A percentile compares a stretch with the other conserved stretches of the same genome.
Conservation (phyloP, 2,113 vertebrate genomes). For the Bubo blakistoni region DNA sequence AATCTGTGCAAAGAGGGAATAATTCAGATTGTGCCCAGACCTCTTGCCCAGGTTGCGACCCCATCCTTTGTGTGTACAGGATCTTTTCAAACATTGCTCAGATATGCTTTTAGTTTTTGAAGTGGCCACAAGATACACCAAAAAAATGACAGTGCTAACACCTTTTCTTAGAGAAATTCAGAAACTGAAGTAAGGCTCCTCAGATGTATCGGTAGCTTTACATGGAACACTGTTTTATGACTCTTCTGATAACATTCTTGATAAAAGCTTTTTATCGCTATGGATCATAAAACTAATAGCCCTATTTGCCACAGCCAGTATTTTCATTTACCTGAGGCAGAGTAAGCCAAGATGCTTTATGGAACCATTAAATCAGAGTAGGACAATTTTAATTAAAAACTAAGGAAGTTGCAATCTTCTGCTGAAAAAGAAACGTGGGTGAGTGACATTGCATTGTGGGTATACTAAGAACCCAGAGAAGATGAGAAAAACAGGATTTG, state of each 20-base stretch:
- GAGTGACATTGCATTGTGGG: not conserved
- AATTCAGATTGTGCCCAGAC: not conserved
- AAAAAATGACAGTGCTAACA: not conserved
- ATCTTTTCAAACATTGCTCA: not conserved
- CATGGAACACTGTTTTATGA: slow-evolving; percentile 50
- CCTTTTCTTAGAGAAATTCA: not conserved
- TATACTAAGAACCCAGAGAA: not conserved
- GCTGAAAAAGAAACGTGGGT: not conserved
- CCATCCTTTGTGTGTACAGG: accelerated
- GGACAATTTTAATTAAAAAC: slow-evolving; percentile 66
- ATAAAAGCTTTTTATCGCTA: slow-evolving; percentile 37
- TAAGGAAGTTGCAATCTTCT: not conserved
- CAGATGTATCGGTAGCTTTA: slow-evolving; percentile 13
- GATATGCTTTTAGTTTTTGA: not conserved
- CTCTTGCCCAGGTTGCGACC: not conserved
- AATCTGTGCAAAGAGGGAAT: not conserved
- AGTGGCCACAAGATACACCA: not conserved
- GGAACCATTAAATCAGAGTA: slow-evolving; percentile 44
- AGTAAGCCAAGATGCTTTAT: slow-evolving; percentile 50
- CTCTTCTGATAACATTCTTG: slow-evolving; percentile 37
- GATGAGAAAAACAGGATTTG: not conserved
- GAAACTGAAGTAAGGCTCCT: slow-evolving; percentile 24
- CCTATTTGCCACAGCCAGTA: slow-evolving; percentile 68
- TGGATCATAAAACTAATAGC: slow-evolving; percentile 66
- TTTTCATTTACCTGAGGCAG: slow-evolving; percentile 66